Conservation (phyloP, 2,113 vertebrate species). For the Bubo scandiacus region DNA sequence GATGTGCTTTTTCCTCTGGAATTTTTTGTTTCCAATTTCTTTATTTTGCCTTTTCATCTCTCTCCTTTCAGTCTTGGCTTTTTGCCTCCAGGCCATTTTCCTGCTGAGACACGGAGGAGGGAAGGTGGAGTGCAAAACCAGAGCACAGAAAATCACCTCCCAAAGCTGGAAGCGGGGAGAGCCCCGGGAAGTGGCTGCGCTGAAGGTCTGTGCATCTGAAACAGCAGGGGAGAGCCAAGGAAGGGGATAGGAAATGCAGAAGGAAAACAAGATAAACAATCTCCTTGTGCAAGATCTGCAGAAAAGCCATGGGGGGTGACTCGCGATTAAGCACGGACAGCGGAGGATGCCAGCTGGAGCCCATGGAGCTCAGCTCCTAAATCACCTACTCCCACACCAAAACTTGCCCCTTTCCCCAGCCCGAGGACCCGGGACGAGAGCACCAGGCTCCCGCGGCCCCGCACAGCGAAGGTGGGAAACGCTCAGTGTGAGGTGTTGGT, state of each 20-base stretch:
- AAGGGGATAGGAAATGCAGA: neutral
- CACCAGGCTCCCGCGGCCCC: accelerated
- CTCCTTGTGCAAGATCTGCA: neutral
- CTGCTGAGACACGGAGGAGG: neutral
- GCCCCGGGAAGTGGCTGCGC: neutral
- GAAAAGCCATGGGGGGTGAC: neutral
- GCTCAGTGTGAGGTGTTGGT: neutral
- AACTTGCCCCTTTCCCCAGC: neutral
- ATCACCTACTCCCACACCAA: neutral
- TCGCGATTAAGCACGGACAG: neutral
- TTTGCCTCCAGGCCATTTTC: neutral
- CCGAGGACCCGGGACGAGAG: neutral
- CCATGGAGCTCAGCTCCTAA: neutral
- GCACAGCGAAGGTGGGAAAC: neutral
- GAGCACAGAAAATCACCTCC: neutral
- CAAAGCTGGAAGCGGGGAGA: neutral
- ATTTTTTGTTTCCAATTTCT: neutral
- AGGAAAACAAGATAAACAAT: neutral
- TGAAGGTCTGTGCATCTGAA: too few species aligned
- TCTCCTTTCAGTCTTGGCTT: neutral
- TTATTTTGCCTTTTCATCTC: neutral
- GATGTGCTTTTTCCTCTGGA: neutral
- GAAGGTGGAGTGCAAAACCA: neutral
- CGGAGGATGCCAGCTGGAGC: neutral
- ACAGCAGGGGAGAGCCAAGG: neutral